Evolutionary conservation across 2,888 invertebrate genomes (phyloP), one percentile per base, ranked within the genome.

Genomic region (Lacanobia oleracea): DNA sequence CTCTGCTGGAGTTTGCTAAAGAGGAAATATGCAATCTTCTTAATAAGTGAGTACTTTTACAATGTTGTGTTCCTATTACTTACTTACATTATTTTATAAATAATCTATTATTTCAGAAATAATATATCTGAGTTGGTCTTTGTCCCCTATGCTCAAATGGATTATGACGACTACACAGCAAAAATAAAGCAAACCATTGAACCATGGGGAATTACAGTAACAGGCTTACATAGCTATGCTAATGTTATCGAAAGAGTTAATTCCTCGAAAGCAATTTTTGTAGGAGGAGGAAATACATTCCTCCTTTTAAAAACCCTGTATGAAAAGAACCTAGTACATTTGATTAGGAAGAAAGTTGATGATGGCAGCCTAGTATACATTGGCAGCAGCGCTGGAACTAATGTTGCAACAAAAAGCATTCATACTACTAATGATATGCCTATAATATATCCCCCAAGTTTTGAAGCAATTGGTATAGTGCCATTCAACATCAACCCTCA

Each of bases 371-470:
- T 97, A 48, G 96, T 97, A 4, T 98, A 98, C 86, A 97, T 98
- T 75, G 98, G 98, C 21, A 97, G 97, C 82, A 98, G 98, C 93
- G 98, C 98, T 70, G 98, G 98, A 59, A 98, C 98, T 18, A 98
- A 98, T 96, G 97, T 98, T 18, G 97, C 98, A 14, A 98, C 98
- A 2, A 94, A 95, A 81, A 97, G 97, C 82, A 98, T 98, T 85
- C 96, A 97, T 86, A 98, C 98, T 7, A 98, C 98, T 61, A 98
- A 98, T 95, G 98, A 98, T 90, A 98, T 98, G 98, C 98, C 98
- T 6, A 98, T 98, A 72, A 97, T 97, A n/a, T 97, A 97, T 90
- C 98, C 98, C 54, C 98, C 98, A 40, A 96, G 96, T 64, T 98
- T 98, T 92, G 95, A 97, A 79, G 98, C 97, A 0, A 94, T 98